Base-by-base conservation (phyloP, 1,140 invertebrate species). In the Asbolus verrucosus region DNA sequence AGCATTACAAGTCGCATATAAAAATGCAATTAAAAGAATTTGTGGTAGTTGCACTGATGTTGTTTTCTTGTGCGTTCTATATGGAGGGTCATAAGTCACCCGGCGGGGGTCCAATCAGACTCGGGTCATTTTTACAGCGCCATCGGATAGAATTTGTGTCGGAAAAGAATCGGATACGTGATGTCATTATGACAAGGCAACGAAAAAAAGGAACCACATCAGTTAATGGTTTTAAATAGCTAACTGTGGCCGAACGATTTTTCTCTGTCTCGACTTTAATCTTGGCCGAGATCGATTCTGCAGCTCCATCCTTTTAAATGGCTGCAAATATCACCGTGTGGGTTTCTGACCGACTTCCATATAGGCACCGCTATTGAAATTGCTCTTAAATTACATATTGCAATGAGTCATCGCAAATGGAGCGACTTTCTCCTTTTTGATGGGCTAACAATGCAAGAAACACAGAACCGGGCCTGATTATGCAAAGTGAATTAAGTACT, bases 101-200 rank as follows among this genome's bases (percentile, higher is more conserved):
- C 60, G n/a, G 60, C 19, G 14, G 60, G 60, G 31, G 16, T 18
- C 60, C 60, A 62, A 62, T 62, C 60, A 62, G 16, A 39, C 11
- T 36, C 11, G 33, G 33, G 33, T 36, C 33, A 11, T 36, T 36
- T n/a, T n/a, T n/a, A n/a, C 11, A 11, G 33, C 6, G 33, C 33
- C 5, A 36, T 36, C 33, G 33, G 33, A 13, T 50, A 50, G 5
- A 15, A 50, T 50, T 50, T 50, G 21, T 50, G 43, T 2, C 15
- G 21, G 43, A 50, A 15, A 50, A 50, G 15, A 50, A 15, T 50
- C 43, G 4, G 43, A 50, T 50, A 50, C 21, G 43, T 50, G 33
- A 11, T 36, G 33, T 36, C 33, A 36, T 36, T 36, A 36, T n/a
- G 33, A 36, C 2, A 36, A 36, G n/a, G 33, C 5, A n/a, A n/a